phyloP scores from a whole-genome alignment of 1,140 invertebrate genomes.

The Papilio machaon region DNA sequence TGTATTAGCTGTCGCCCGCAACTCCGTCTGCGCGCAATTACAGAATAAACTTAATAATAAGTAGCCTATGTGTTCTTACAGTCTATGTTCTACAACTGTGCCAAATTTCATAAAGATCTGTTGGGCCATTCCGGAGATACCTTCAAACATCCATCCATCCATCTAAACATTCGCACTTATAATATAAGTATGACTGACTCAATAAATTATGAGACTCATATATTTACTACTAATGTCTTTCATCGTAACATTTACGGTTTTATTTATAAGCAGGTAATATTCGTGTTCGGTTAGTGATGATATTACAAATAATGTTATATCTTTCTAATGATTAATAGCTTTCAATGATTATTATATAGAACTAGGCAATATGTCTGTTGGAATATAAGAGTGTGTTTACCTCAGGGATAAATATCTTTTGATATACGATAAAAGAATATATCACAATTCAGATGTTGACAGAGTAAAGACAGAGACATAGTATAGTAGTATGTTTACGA shows the following conservation, averaged over 20 bases:
- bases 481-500: background rate
- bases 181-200: background rate
- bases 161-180: too few relatives aligned
- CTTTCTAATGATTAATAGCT: constrained; percentile 1
- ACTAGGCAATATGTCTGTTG: background rate
- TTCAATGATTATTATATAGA: background rate
- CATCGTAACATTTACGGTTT: background rate
- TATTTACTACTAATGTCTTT: background rate
- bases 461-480: too few relatives aligned
- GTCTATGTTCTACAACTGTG: too few relatives aligned
- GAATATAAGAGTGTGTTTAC: background rate
- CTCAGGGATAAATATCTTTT: background rate
- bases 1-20: too few relatives aligned
- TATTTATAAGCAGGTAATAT: background rate
- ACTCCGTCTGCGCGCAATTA: too few relatives aligned
- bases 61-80: too few relatives aligned
- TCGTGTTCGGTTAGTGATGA: background rate
- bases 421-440: background rate
- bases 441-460: background rate
- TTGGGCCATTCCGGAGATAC: too few relatives aligned
- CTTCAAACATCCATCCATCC: too few relatives aligned
- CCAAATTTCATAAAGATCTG: too few relatives aligned
- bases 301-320: background rate
- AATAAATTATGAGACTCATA: constrained; percentile 1
- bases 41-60: too few relatives aligned